Conservation (phyloP, 2,797 vertebrate species). For the Mareca strepera region DNA sequence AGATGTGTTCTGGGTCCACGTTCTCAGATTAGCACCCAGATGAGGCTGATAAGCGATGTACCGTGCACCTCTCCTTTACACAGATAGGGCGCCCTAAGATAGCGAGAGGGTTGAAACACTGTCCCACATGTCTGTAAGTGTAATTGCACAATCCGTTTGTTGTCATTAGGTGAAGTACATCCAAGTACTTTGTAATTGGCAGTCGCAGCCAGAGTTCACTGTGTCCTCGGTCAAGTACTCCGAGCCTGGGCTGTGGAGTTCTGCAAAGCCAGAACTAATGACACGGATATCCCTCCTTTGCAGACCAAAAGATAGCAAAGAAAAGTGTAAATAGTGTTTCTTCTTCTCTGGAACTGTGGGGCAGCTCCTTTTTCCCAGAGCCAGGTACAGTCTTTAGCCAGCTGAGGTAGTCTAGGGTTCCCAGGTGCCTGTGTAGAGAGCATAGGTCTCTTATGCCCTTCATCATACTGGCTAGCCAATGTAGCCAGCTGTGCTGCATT, state of each 20-base stretch:
- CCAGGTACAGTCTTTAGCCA: too few species aligned
- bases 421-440: background rate
- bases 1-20: background rate
- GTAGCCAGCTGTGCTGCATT: background rate
- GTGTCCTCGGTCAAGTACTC: background rate
- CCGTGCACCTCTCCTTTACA: background rate
- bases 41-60: background rate
- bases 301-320: background rate
- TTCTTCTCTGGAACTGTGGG: background rate
- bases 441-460: too few species aligned
- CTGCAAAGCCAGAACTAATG: background rate
- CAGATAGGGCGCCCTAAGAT: fast-evolving
- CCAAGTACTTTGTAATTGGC: background rate
- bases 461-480: background rate
- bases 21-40: background rate
- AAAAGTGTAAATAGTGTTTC: background rate
- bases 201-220: background rate
- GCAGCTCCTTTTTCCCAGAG: background rate
- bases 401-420: background rate
- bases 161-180: background rate
- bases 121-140: background rate
- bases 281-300: background rate
- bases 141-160: background rate
- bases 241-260: background rate
- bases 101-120: background rate